Evolutionary conservation across 30 jellyfish, hydroid and myxozoan species (phyloP), one percentile per base, ranked within the genome.

Genomic region (Pseudorhiza aurosa): DNA sequence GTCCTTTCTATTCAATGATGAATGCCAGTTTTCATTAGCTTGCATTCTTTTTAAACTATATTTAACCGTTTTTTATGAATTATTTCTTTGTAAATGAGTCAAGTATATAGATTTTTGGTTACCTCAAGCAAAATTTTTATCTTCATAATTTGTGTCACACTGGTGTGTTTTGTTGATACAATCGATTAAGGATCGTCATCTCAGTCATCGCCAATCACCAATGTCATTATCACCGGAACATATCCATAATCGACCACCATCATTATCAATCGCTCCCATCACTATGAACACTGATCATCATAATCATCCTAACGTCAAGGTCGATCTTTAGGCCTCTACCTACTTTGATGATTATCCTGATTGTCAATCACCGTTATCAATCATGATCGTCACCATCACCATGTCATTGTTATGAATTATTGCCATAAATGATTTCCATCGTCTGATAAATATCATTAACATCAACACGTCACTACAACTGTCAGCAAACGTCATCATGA

Each of bases 31-130:
- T 53, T 53, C 24, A 8, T 17, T 10, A 18, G 5, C 67, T 53
- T 53, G 67, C 67, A 53, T 53, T 53, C 35, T 53, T 53, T 53
- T 53, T 12, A 53, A 53, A 14, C 36, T 7, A 19, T 53, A 53
- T 53, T 53, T 53, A 53, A 22, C 36, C 67, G 24, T 53, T 53
- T n/a, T 21, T n/a, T 53, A 53, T 53, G 37, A 53, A 22, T 53
- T n/a, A 15, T 53, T 53, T 53, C 67, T 18, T 53, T 53, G 67
- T 53, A 53, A 10, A 53, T 53, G 67, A 53, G 36, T 53, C 35
- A 21, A 53, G 67, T 53, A 53, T 53, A 36, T 53, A 53, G 67
- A 53, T 53, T 53, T 53, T 53, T 9, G 37, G 14, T n/a, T 10
- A 15, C 4, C 24, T 21, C 35, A n/a, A 5, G 33, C 19, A 4